Evolutionary conservation across 2,888 invertebrate genomes (phyloP).

Genomic region (Himalopsyche japonica): DNA sequence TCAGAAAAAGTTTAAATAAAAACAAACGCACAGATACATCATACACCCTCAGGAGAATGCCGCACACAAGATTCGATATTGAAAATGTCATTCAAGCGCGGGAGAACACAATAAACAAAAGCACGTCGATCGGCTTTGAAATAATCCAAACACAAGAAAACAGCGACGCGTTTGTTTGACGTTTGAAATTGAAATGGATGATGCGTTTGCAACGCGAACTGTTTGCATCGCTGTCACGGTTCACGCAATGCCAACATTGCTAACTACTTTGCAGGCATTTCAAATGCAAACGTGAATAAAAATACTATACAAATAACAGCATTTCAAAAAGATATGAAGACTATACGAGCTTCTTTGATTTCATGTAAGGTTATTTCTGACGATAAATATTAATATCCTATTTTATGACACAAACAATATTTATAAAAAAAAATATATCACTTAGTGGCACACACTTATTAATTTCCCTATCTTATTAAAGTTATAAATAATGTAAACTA

Average conservation of each 20-base stretch:
- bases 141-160: background rate
- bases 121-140: background rate
- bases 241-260: slow-evolving; percentile 25
- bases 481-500: too few relatives aligned
- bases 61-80: slow-evolving; percentile 34
- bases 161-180: slow-evolving; percentile 11
- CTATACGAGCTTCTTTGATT: too few relatives aligned
- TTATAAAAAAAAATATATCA: too few relatives aligned
- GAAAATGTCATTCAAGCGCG: slow-evolving; percentile 37
- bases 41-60: slow-evolving; percentile 34
- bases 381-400: too few relatives aligned
- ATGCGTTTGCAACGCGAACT: slow-evolving; percentile 4
- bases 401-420: too few relatives aligned
- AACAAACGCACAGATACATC: slow-evolving; percentile 22
- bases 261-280: background rate
- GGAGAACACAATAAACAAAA: background rate
- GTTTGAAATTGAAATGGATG: slow-evolving; percentile 23
- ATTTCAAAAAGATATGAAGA: too few relatives aligned
- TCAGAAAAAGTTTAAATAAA: background rate
- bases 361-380: too few relatives aligned
- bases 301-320: too few relatives aligned
- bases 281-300: background rate
- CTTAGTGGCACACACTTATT: too few relatives aligned
- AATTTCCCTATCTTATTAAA: too few relatives aligned
- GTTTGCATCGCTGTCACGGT: slow-evolving; percentile 21